Conservation (phyloP, 92 coral and sea anemone species). For the Bergia puertoricense region DNA sequence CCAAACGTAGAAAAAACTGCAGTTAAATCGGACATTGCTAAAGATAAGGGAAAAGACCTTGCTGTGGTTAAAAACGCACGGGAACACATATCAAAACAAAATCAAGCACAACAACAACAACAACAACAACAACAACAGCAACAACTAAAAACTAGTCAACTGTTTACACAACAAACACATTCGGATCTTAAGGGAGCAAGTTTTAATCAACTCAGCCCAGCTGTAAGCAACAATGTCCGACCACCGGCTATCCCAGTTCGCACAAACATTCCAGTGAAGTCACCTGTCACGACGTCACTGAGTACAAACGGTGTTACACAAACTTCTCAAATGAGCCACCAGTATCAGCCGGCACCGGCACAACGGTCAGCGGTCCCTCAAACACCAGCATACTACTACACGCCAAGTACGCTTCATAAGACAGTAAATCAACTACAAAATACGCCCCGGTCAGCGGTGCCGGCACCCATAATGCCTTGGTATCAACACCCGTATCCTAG, state of each 20-base stretch:
- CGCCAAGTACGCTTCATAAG: not conserved
- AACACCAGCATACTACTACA: slow-evolving; percentile 13
- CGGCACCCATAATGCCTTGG: slow-evolving; percentile 24
- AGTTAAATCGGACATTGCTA: not conserved
- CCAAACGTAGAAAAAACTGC: not conserved
- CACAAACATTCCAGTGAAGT: slow-evolving; percentile 8
- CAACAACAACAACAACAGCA: not conserved
- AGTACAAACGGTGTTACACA: not conserved
- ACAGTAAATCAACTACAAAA: not conserved
- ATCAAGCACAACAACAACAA: not conserved
- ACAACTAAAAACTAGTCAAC: no score
- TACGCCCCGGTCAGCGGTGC: slow-evolving; percentile 18
- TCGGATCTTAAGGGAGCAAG: not conserved
- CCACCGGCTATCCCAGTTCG: slow-evolving; percentile 42
- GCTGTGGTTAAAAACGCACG: not conserved
- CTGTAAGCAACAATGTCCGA: slow-evolving; percentile 6
- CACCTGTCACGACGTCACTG: not conserved
- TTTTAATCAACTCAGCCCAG: not conserved
- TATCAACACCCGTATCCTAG: slow-evolving; percentile 35
- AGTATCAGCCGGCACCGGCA: not conserved
- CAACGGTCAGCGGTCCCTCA: slow-evolving; percentile 27
- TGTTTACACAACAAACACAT: not conserved
- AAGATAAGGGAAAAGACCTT: not conserved
- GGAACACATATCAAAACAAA: not conserved
- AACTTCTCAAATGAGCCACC: slow-evolving; percentile 3